Base-by-base conservation (phyloP, 2,888 invertebrate genomes). In the Synanthedon myopaeformis region DNA sequence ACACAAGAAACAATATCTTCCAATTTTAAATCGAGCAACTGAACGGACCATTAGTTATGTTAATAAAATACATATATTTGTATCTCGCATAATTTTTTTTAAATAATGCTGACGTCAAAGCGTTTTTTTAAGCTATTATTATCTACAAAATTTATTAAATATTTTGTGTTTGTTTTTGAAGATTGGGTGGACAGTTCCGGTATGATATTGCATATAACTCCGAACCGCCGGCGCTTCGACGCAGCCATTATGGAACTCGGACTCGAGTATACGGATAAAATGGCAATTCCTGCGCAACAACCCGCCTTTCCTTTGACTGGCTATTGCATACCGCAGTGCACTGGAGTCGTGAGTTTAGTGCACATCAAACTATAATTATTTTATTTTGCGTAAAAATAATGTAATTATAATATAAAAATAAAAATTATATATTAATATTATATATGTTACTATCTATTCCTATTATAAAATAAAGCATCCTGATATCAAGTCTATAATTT, bases 241-340 rank as follows among this genome's bases (percentile, higher is more conserved):
- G 98, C 98, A 0, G 98, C 95, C 2, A 95, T 99, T 11, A 95
- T 99, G 89, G 99, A 99, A 80, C 82, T 99, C 3, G 99, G 99
- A 0, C 85, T 99, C 51, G 98, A 99, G 72, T 99, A 99, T 72
- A 95, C 95, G 0, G 97, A 98, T 80, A 98, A 98, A 88, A 98
- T 98, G 96, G 98, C 97, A 0, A 96, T 99, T 58, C 99, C 99
- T 0, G 97, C 96, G 0, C 86, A 90, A 3, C 94, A 94, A 69
- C 83, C 89, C 52, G 88, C 89, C 3, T 99, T 98, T 79, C 89
- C 92, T 0, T 78, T 99, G 35, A 92, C 93, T 19, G 99, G 97
- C 2, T 94, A 96, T 74, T 99, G 99, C 71, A 92, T 96, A 53
- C 91, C 95, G 1, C 95, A 97, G 69, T 99, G 99, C 75, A 99